Base-by-base conservation (phyloP, 2,797 vertebrate species). In the Phrynocephalus guinanensis region DNA sequence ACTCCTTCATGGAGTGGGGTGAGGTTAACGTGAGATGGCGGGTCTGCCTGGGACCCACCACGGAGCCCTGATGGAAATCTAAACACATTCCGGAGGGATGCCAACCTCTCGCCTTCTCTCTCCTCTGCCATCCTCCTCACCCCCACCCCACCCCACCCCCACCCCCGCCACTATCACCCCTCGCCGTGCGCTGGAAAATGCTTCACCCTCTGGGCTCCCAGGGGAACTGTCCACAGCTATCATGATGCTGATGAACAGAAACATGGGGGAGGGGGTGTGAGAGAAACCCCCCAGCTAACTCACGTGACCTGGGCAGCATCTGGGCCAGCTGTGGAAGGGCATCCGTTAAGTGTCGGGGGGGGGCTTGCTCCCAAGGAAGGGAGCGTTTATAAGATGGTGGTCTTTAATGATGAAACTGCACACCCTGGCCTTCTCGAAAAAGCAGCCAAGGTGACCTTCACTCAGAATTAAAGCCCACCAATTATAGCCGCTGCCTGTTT, bases 271-370 rank as follows among this genome's bases (percentile, higher is more conserved):
- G 38, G 26, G 26, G 30, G 16, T 75, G 18, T 9, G 33, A 75
- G 2, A 73, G 28, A 38, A 89, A 44, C 38, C 38, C n/a, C 68
- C 16, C 67, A 26, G 76, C 83, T 9, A 85, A 66, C 81, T 91
- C 60, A 72, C 82, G 88, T 85, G 86, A 84, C 60, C 30, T 75
- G 86, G 73, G 22, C 10, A 76, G 38, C 44, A 9, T 76, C 38
- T 76, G 24, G 8, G 8, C 5, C 72, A 44, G 72, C 33, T 18
- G 38, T 16, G 18, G 16, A 33, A 73, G 72, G 33, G 6, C 15
- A 33, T 73, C 15, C 6, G 18, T 73, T 7, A 38, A 73, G 30
- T 38, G 33, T 33, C 20, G 22, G 30, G 18, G 33, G 38, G 16
- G 30, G 5, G 33, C 30, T 30, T 33, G 7, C 33, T 82, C 80